These are phyloP conservation scores for Takifugu bimaculatus DNA, from an alignment of 2,113 vertebrate genomes.

Conservation along the genomic window DNA sequence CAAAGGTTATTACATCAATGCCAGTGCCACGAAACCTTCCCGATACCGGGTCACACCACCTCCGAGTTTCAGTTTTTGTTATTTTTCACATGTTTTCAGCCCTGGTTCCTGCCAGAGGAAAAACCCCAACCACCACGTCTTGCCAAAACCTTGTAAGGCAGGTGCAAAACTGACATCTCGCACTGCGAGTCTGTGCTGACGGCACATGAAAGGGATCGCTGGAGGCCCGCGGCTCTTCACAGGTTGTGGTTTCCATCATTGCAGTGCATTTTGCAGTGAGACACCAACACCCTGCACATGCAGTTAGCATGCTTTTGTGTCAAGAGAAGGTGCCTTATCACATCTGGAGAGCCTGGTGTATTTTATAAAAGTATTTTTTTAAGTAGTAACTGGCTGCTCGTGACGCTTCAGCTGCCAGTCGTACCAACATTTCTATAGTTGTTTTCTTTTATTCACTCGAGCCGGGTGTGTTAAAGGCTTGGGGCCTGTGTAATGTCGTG, in stretches of 20 bases:
- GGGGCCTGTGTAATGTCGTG: conserved; percentile 48
- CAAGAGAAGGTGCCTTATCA: conserved; percentile 31
- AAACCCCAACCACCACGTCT: not conserved
- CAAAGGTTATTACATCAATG: conserved; percentile 26
- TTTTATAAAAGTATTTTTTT: conserved; percentile 30
- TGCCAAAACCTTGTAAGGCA: not conserved
- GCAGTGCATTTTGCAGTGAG: conserved; percentile 41
- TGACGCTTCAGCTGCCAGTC: conserved; percentile 47
- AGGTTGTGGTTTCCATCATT: conserved; percentile 56
- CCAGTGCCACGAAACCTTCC: conserved; percentile 25
- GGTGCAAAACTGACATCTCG: conserved; percentile 56
- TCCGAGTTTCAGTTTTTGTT: conserved; percentile 29
- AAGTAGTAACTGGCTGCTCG: conserved; percentile 27
- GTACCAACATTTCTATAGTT: conserved; percentile 39
- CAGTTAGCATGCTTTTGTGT: conserved; percentile 20
- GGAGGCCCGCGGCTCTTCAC: conserved; percentile 31
- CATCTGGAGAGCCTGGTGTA: conserved; percentile 40
- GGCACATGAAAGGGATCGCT: conserved; percentile 15
- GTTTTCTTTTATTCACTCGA: conserved; percentile 36
- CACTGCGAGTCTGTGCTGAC: conserved; percentile 22
- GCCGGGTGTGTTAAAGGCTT: conserved; percentile 24
- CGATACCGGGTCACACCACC: conserved; percentile 19
- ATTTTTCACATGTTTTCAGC: conserved; percentile 16
- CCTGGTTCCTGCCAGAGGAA: conserved; percentile 44
- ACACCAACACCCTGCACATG: conserved; percentile 39